Base-by-base conservation (phyloP, 2,888 invertebrate genomes). In the Oxytorus armatus region DNA sequence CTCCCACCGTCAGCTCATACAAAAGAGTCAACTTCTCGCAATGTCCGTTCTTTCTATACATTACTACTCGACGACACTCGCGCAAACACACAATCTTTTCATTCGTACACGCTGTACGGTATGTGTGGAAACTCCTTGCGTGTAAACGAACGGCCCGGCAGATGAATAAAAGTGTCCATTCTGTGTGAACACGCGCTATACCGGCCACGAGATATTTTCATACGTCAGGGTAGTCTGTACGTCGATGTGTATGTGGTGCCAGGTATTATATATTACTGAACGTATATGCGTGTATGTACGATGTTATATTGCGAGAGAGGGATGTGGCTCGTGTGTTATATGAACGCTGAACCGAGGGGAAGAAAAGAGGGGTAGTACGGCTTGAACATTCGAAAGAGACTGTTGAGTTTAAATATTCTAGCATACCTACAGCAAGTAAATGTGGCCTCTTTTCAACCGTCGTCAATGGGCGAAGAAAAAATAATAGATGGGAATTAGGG, bases 11-110 rank as follows among this genome's bases (percentile, higher is more conserved):
- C 36, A 55, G n/a, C 70, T 10, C 18, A 47, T 36, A 25, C 23
- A 70, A n/a, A 47, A 63, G 18, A 69, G 29, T 5, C 42, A 18
- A 69, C 16, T n/a, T 69, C 55, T 53, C 16, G 42, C 68, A 39
- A 55, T 69, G 53, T 66, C 51, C 51, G 47, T 49, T 49, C 36
- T 51, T 16, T 36, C 4, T 44, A 49, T 44, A 36, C 49, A 36
- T 36, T 4, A 16, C 61, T 47, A 23, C 25, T 29, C 75, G 16
- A 33, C 53, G 11, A 51, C 55, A 14, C 68, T 65, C 44, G 53
- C 44, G 29, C 49, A 63, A 63, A 55, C 51, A 42, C 68, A 8
- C 61, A 11, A 70, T 69, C 79, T 79, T 79, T 79, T 76, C 65
- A 79, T 76, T 70, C 70, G 51, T 51, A 51, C 49, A 75, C 14